A percentile compares a stretch with the other conserved stretches of the same genome.
Conservation (phyloP, 2,113 vertebrate species). For the Typhlomys cinereus region DNA sequence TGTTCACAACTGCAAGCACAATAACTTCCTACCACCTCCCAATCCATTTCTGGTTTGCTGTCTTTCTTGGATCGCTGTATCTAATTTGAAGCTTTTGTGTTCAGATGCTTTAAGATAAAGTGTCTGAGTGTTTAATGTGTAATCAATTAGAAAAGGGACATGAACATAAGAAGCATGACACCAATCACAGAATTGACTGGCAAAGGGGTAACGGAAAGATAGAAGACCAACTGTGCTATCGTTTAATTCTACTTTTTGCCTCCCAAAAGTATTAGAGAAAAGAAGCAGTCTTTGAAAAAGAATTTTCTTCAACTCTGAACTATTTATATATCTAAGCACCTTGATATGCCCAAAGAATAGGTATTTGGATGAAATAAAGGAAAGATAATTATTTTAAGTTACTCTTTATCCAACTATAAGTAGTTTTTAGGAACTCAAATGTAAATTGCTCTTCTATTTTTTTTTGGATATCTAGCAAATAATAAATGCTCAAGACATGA, state of each 20-base stretch:
- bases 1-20: slow-evolving; percentile 51
- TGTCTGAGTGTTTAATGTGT: slow-evolving; percentile 64
- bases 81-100: slow-evolving; percentile 70
- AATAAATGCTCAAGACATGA: slow-evolving; percentile 41
- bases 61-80: slow-evolving; percentile 59
- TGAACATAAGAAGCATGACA: slow-evolving; percentile 72
- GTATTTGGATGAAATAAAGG: slow-evolving; percentile 30
- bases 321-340: slow-evolving; percentile 4
- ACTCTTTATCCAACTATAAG: slow-evolving; percentile 18
- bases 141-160: slow-evolving; percentile 67
- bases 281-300: slow-evolving; percentile 39
- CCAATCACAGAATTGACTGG: slow-evolving; percentile 31
- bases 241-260: slow-evolving; percentile 54
- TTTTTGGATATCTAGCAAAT: slow-evolving; percentile 4
- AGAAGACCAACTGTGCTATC: slow-evolving; percentile 23
- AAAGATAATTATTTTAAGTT: slow-evolving; percentile 21
- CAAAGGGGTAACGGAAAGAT: not conserved
- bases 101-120: slow-evolving; percentile 43
- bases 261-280: not conserved
- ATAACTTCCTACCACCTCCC: not conserved
- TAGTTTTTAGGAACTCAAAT: slow-evolving; percentile 7
- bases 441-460: slow-evolving; percentile 34
- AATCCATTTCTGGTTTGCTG: slow-evolving; percentile 41
- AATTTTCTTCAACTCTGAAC: slow-evolving; percentile 38
- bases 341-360: slow-evolving; percentile 5